These are phyloP conservation scores for Troides oblongomaculatus DNA, from an alignment of 2,888 invertebrate species.

Conservation along the genomic window DNA sequence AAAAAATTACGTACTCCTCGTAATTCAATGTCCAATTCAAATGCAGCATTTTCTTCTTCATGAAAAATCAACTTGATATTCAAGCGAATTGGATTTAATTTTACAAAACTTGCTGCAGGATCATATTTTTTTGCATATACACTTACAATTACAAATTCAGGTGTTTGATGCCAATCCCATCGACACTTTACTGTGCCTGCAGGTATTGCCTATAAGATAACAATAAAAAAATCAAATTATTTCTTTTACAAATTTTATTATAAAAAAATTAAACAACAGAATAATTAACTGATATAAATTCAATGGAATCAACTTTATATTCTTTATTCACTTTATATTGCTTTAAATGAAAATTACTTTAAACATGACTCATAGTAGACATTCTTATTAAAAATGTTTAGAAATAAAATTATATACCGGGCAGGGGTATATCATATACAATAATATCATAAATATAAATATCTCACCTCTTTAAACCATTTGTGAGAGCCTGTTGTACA, in stretches of 20 bases:
- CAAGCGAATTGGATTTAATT: conserved; percentile 91
- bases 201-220: conserved; percentile 70
- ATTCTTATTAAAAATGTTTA: too few species aligned
- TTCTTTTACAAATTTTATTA: too few species aligned
- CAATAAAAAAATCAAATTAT: too few species aligned
- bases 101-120: conserved; percentile 86
- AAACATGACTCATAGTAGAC: too few species aligned
- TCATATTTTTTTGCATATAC: conserved; percentile 95
- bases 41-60: conserved; percentile 84
- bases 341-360: too few species aligned
- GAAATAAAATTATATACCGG: too few species aligned
- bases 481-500: conserved; percentile 91
- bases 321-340: too few species aligned
- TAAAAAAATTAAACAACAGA: too few species aligned
- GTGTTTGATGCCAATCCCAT: conserved; percentile 98
- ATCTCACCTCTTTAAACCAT: conserved; percentile 87
- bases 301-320: too few species aligned
- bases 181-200: conserved; percentile 85
- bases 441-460: too few species aligned
- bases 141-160: conserved; percentile 89
- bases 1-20: conserved; percentile 83
- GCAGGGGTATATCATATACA: too few species aligned
- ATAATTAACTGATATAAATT: too few species aligned
- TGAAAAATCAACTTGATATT: conserved; percentile 88
- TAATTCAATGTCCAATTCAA: conserved; percentile 88